Evolutionary conservation across 2,113 vertebrate species (phyloP), one percentile per base, ranked within the genome.

Genomic region (Anseranas semipalmata): DNA sequence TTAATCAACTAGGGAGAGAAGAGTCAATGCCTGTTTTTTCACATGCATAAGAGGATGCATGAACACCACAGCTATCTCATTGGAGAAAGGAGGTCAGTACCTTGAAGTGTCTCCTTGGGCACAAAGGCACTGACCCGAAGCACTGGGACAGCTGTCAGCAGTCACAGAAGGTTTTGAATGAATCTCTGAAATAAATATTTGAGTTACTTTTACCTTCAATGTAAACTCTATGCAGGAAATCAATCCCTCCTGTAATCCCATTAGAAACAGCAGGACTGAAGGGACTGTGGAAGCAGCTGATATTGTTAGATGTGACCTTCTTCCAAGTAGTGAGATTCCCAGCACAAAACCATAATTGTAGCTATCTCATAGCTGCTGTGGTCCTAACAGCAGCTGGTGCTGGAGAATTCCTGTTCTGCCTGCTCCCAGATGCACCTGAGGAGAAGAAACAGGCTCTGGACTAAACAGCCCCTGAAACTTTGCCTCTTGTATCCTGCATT

Each of bases 1-100:
- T 98, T 99, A 99, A 98, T 97, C 96, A 89, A 86, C 95, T 96
- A 87, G 96, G 78, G 55, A 97, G 74, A 97, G 98, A 97, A 98
- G 97, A 96, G 82, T 96, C 65, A 95, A 97, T 84, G 37, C 79
- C 85, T 74, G 28, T 33, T 43, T 72, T 90, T 91, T 92, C 88
- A 73, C 2, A 0, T 81, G 84, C 30, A 12, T 20, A 7, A 71
- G 28, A 94, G 62, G 55, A 77, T 72, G 17, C 55, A 52, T 15
- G 7, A 16, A 55, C 15, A 74, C 85, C n/a, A 53, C 35, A 72
- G 41, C 28, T 72, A 75, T 12, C 48, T n/a, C 73, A 35, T 0
- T 53, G 65, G 60, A 35, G 92, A 95, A 93, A 83, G 53, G 67
- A 91, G 58, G 41, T 96, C 67, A 95, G 41, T 45, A 24, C 33